Evolutionary conservation across 2,888 invertebrate species (phyloP).

Genomic region (Beris morrisii): DNA sequence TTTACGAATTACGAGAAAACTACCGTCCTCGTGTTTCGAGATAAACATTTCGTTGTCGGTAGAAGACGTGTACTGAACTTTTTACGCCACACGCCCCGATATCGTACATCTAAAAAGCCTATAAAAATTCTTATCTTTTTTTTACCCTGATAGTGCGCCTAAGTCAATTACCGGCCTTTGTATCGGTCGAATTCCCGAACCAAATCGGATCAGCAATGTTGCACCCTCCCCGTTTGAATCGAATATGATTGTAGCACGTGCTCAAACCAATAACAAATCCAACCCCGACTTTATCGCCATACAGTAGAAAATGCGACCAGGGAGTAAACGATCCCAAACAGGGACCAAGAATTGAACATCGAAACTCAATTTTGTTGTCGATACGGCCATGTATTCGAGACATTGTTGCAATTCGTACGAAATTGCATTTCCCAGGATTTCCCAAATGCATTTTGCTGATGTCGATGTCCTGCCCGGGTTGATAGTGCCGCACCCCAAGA

Average conservation of each 20-base stretch:
- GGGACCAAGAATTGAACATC: slow-evolving; percentile 27
- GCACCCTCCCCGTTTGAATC: slow-evolving; percentile 7
- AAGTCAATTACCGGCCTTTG: slow-evolving; percentile 26
- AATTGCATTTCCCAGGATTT: slow-evolving; percentile 20
- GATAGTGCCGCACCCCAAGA: neutral
- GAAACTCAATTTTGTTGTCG: slow-evolving; percentile 26
- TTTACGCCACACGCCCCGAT: neutral
- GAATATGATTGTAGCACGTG: slow-evolving; percentile 22
- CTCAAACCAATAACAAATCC: slow-evolving; percentile 22
- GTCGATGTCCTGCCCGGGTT: neutral
- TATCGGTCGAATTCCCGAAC: slow-evolving; percentile 15
- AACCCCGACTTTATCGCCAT: slow-evolving; percentile 15
- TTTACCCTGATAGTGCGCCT: slow-evolving; percentile 5
- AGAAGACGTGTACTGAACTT: slow-evolving; percentile 15
- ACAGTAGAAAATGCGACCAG: slow-evolving; percentile 8
- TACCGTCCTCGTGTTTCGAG: too few species aligned
- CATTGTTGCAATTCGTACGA: slow-evolving; percentile 4
- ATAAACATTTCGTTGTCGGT: neutral
- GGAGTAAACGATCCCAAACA: slow-evolving; percentile 3
- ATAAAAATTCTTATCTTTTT: slow-evolving; percentile 6
- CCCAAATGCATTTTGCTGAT: slow-evolving; percentile 19
- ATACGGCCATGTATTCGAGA: slow-evolving; percentile 12
- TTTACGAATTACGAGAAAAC: too few species aligned
- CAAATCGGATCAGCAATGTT: neutral
- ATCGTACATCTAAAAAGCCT: slow-evolving; percentile 8